phyloP scores from a whole-genome alignment of 2,888 invertebrate genomes.

The Leptinotarsa haldemani region DNA sequence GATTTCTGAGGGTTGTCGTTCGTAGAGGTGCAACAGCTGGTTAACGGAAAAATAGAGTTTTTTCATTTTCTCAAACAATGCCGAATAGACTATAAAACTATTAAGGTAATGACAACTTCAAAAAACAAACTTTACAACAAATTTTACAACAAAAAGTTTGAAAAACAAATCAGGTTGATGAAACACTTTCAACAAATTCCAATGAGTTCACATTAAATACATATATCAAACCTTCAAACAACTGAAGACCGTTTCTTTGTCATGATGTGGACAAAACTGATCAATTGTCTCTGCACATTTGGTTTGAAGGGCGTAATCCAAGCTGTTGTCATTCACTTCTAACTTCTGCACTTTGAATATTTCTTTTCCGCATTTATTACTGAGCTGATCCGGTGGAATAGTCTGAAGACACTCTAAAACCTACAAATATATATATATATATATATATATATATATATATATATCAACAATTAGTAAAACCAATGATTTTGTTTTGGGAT shows the following conservation, averaged over 20 bases:
- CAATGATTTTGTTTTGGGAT: neutral
- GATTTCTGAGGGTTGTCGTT: no score
- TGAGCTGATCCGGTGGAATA: constrained; percentile 72
- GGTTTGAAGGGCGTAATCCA: constrained; percentile 86
- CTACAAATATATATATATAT: constrained; percentile 60
- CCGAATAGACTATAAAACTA: no score
- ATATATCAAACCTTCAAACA: constrained; percentile 77
- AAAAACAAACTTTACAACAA: no score
- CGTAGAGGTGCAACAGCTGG: no score
- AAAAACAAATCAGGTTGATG: no score
- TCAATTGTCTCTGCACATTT: constrained; percentile 89
- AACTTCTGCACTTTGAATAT: constrained; percentile 88
- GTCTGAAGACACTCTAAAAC: constrained; percentile 84
- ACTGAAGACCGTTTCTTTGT: constrained; percentile 76
- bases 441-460: neutral
- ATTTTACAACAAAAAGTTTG: no score
- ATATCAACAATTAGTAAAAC: neutral
- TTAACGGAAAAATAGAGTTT: no score
- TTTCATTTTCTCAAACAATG: no score
- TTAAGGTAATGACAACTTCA: no score
- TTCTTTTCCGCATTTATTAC: constrained; percentile 79
- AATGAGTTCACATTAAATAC: neutral
- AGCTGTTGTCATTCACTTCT: constrained; percentile 86
- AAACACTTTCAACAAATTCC: neutral
- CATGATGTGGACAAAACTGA: constrained; percentile 82